Evolutionary conservation across 2,113 vertebrate genomes (phyloP).

Genomic region (Elgaria multicarinata): DNA sequence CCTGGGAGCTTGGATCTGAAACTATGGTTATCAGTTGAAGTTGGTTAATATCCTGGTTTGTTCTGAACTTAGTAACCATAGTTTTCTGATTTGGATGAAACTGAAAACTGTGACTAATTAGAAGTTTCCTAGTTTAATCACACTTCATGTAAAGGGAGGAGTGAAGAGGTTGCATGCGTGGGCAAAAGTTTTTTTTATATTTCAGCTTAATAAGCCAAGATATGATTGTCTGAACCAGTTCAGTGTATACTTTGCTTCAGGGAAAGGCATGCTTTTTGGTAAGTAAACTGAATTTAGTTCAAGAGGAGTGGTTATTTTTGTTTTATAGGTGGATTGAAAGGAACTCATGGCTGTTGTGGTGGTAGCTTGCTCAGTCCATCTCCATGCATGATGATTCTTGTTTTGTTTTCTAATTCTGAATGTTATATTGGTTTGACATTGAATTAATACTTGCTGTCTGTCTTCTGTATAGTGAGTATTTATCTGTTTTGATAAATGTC

Average conservation of each 20-base stretch:
- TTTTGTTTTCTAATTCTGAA: not conserved
- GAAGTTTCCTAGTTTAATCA: not conserved
- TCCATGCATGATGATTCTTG: too few relatives aligned
- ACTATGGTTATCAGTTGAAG: not conserved
- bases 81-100: not conserved
- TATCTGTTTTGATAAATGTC: not conserved
- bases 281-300: not conserved
- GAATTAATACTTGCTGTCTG: not conserved
- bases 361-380: not conserved
- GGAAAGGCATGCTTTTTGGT: not conserved
- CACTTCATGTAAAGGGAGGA: not conserved
- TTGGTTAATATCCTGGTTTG: not conserved
- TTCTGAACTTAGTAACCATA: not conserved
- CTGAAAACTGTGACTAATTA: not conserved
- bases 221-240: not conserved
- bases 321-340: too few relatives aligned
- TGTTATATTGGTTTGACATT: not conserved
- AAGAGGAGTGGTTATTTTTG: not conserved
- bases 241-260: not conserved
- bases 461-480: not conserved
- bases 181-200: not conserved
- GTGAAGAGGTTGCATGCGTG: not conserved
- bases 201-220: not conserved
- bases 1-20: too few relatives aligned
- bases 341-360: not conserved